Percentiles rank a stretch among this genome's conserved stretches.
Evolutionary conservation across 1,140 invertebrate species (phyloP).

Genomic region (Papilio polyxenes): DNA sequence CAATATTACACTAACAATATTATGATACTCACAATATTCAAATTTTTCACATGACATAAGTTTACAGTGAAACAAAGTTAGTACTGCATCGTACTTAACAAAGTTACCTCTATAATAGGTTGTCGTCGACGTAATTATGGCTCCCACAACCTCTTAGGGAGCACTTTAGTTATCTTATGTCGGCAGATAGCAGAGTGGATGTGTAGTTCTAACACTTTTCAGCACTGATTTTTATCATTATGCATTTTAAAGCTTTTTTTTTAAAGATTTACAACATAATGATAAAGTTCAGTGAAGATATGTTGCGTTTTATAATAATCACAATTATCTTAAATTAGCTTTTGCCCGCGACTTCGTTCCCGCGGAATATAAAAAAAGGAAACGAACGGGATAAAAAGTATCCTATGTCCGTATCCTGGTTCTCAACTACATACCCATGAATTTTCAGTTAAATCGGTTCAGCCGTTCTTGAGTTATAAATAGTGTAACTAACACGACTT

Average conservation of each 20-base stretch:
- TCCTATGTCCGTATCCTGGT: too few relatives aligned
- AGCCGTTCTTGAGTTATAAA: too few relatives aligned
- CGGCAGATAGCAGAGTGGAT: background rate
- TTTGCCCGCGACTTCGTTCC: too few relatives aligned
- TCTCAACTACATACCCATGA: too few relatives aligned
- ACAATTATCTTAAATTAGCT: too few relatives aligned
- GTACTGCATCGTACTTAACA: constrained; percentile 12
- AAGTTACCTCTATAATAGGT: constrained; percentile 15
- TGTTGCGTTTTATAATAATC: background rate
- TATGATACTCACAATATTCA: too few relatives aligned
- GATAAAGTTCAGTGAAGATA: background rate
- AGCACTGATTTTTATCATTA: background rate
- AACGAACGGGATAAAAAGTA: too few relatives aligned
- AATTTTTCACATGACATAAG: background rate
- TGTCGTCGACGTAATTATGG: constrained; percentile 22
- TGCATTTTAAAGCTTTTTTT: background rate
- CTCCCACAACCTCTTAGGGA: constrained; percentile 18
- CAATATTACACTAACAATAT: too few relatives aligned
- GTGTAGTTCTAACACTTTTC: background rate
- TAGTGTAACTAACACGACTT: too few relatives aligned
- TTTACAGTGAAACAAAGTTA: background rate
- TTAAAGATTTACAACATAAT: background rate
- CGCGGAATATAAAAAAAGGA: too few relatives aligned
- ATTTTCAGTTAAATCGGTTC: too few relatives aligned
- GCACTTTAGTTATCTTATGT: constrained; percentile 18